These are phyloP conservation scores for Trachops cirrhosus DNA, from an alignment of 2,797 vertebrate genomes.

Conservation along the genomic window DNA sequence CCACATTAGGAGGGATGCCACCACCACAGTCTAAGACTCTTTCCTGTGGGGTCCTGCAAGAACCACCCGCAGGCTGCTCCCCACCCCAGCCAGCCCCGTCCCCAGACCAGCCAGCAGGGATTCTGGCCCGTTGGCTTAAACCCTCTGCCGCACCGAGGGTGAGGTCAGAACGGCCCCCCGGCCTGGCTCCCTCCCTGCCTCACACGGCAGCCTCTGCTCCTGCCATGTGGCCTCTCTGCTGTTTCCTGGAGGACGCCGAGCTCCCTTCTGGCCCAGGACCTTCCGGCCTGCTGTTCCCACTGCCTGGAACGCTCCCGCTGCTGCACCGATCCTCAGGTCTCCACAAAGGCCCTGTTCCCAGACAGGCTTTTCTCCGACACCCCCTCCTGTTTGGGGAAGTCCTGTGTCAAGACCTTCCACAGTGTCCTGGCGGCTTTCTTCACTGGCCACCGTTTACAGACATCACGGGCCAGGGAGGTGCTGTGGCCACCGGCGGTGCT, in stretches of 20 bases:
- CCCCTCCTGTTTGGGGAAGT: too few species aligned
- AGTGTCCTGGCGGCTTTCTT: neutral
- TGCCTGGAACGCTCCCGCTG: neutral
- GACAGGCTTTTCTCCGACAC: neutral
- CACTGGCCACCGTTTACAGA: too few species aligned
- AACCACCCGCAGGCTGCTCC: neutral
- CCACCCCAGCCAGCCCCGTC: accelerated
- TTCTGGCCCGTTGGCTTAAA: accelerated
- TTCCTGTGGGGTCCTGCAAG: neutral
- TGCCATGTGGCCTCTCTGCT: neutral
- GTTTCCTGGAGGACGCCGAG: neutral
- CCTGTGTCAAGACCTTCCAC: too few species aligned
- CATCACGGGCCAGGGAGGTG: too few species aligned
- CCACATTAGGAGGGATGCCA: neutral
- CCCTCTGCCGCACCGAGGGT: accelerated
- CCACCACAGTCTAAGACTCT: accelerated
- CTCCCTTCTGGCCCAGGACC: neutral
- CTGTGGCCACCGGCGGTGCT: accelerated
- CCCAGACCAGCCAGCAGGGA: too few species aligned
- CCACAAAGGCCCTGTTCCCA: neutral
- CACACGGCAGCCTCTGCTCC: neutral
- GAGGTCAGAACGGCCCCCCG: neutral
- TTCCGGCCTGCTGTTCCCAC: neutral
- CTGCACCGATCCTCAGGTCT: neutral
- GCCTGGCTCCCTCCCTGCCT: neutral